phyloP scores from a whole-genome alignment of 2,888 invertebrate genomes.

The Gasteruption jaculator region DNA sequence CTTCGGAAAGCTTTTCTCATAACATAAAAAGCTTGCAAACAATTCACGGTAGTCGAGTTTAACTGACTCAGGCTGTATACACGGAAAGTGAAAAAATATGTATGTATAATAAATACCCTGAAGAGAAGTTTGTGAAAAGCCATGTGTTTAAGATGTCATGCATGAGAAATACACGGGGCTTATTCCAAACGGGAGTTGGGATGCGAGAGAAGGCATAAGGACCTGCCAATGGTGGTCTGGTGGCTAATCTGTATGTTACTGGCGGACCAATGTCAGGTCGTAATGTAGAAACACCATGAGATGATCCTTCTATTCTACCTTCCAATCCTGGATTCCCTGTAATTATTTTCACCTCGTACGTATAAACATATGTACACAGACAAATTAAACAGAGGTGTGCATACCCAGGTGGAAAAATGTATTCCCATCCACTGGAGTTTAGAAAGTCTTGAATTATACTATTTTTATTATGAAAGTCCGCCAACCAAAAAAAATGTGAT shows the following conservation, averaged over 20 bases:
- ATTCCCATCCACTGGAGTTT: too few species aligned
- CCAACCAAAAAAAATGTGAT: too few species aligned
- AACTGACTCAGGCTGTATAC: slow-evolving; percentile 14
- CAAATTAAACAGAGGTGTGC: slow-evolving; percentile 1
- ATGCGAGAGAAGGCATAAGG: slow-evolving; percentile 88
- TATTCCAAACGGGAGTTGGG: slow-evolving; percentile 73
- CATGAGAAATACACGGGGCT: slow-evolving; percentile 76
- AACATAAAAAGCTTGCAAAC: too few species aligned
- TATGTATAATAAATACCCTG: slow-evolving; percentile 61
- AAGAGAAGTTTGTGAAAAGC: slow-evolving; percentile 78
- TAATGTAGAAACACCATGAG: slow-evolving; percentile 43
- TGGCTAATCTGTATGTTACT: slow-evolving; percentile 50
- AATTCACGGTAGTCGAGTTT: not conserved
- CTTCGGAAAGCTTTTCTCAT: too few species aligned
- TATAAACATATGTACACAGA: slow-evolving; percentile 1
- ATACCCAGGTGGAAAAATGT: not conserved
- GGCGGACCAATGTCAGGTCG: slow-evolving; percentile 55
- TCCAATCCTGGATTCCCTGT: slow-evolving; percentile 43
- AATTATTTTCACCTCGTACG: slow-evolving; percentile 35
- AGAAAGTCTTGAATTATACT: too few species aligned
- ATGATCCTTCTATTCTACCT: slow-evolving; percentile 46
- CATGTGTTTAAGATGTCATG: slow-evolving; percentile 68
- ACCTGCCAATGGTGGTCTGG: slow-evolving; percentile 76
- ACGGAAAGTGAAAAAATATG: slow-evolving; percentile 29
- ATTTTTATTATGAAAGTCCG: too few species aligned